A percentile compares a stretch with the other conserved stretches of the same genome.
These are phyloP conservation scores for Channa striata DNA, from an alignment of 2,797 vertebrate genomes.

Conservation along the genomic window DNA sequence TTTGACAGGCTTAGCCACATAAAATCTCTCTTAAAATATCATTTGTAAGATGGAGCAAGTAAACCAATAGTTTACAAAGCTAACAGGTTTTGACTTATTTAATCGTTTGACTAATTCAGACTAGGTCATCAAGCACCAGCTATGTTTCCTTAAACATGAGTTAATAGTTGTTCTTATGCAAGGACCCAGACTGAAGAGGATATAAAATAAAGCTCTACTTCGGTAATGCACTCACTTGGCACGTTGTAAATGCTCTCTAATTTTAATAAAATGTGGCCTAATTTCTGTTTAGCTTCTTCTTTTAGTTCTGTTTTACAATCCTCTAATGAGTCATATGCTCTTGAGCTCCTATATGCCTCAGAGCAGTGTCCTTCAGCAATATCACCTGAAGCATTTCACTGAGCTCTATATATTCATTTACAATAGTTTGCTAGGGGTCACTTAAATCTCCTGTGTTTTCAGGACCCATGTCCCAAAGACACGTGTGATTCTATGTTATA, in stretches of 20 bases:
- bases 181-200: not conserved
- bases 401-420: not conserved
- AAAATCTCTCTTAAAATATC: too few species aligned
- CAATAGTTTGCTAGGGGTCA: not conserved
- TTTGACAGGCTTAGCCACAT: too few species aligned
- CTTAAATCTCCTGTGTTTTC: not conserved
- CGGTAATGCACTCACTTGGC: slow-evolving; percentile 16
- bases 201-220: slow-evolving; percentile 19
- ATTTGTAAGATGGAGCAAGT: too few species aligned
- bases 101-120: too few species aligned
- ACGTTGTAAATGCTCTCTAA: slow-evolving; percentile 24
- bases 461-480: too few species aligned
- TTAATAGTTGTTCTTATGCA: not conserved
- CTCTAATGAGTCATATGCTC: not conserved
- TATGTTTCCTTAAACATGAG: slow-evolving; percentile 1
- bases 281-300: slow-evolving; percentile 6
- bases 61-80: slow-evolving; percentile 12
- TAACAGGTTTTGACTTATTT: slow-evolving; percentile 7
- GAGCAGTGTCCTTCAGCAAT: slow-evolving; percentile 7
- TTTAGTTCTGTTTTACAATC: not conserved
- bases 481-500: too few species aligned
- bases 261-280: slow-evolving; percentile 14
- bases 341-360: not conserved
- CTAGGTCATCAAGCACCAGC: slow-evolving; percentile 15
- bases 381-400: not conserved